Base-by-base conservation (phyloP, 2,113 vertebrate genomes). In the Misgurnus anguillicaudatus region DNA sequence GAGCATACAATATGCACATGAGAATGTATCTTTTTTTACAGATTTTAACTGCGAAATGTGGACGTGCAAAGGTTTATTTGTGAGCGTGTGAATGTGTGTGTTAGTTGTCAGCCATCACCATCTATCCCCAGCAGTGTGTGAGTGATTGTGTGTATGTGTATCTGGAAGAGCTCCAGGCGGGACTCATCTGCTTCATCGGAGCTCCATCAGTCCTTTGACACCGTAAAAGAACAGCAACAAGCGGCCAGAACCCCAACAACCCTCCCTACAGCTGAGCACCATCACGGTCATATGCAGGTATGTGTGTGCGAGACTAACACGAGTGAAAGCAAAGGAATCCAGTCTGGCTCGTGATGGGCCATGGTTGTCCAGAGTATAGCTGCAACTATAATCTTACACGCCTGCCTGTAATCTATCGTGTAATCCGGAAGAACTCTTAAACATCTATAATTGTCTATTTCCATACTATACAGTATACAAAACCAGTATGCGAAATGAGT, bases 181-280 rank as follows among this genome's bases (percentile, higher is more conserved):
- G 60, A 24, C 61, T 78, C 80, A 81, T 67, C 51, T 51, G 76
- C 71, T 74, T 51, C 31, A 64, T 58, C 70, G 70, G 47, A 36
- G 53, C 64, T 63, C 62, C 75, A 63, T 72, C 66, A 82, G 45
- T 81, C 57, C 72, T 78, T 47, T 77, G 60, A 78, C 69, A 61
- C 57, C 48, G 53, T 42, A 36, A 77, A 48, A 58, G 68, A 77
- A 47, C 53, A 58, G 73, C 58, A 19, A 51, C 31, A 67, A 47
- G 57, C 7, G 2, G 5, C 47, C 24, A 16, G 16, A 77, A 42
- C 24, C 47, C 64, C 24, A 36, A 36, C 55, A 51, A 67, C 21
- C 38, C 41, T 19, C 53, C 53, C 41, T 60, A 75, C 70, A 80
- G 66, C 55, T 47, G 77, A 14, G 67, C 55, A 36, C 66, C 53